phyloP scores from a whole-genome alignment of 2,888 invertebrate genomes.

The Maniola hyperantus region DNA sequence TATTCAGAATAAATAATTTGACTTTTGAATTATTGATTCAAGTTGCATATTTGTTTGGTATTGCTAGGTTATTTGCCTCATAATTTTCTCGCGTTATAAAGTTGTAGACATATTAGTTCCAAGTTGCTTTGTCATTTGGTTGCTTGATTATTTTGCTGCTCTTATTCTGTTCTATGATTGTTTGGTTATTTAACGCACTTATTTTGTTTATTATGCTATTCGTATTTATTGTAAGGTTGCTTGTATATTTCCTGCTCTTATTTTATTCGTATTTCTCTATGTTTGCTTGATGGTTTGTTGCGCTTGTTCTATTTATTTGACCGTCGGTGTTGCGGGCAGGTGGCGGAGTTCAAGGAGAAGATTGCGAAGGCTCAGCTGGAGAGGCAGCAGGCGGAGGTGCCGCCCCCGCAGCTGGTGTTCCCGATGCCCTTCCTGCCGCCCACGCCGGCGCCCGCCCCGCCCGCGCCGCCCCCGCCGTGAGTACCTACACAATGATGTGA shows the following conservation, averaged over 20 bases:
- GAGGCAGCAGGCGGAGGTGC: conserved; percentile 51
- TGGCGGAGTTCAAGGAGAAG: conserved; percentile 77
- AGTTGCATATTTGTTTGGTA: background rate
- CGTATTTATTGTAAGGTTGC: too few relatives aligned
- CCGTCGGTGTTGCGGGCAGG: conserved; percentile 51
- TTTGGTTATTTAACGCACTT: too few relatives aligned
- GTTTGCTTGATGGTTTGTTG: background rate
- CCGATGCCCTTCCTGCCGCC: conserved; percentile 39
- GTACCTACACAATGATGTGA: background rate
- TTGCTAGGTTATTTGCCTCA: too few relatives aligned
- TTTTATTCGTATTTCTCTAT: too few relatives aligned
- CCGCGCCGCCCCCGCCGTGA: conserved; percentile 25
- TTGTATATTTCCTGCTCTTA: too few relatives aligned
- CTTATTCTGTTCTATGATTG: too few relatives aligned
- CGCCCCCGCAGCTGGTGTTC: conserved; percentile 48
- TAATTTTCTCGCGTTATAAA: background rate
- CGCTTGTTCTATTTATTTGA: background rate
- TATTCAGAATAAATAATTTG: too few relatives aligned
- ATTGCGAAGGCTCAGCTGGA: conserved; percentile 70
- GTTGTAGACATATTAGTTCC: background rate
- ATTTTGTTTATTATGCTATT: too few relatives aligned
- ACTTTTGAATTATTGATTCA: too few relatives aligned
- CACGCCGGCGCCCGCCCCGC: conserved; percentile 31
- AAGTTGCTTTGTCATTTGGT: background rate
- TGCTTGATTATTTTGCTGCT: background rate